Evolutionary conservation across 92 coral and sea anemone species (phyloP), one percentile per base, ranked within the genome.

Genomic region (Epizoanthus scotinus): DNA sequence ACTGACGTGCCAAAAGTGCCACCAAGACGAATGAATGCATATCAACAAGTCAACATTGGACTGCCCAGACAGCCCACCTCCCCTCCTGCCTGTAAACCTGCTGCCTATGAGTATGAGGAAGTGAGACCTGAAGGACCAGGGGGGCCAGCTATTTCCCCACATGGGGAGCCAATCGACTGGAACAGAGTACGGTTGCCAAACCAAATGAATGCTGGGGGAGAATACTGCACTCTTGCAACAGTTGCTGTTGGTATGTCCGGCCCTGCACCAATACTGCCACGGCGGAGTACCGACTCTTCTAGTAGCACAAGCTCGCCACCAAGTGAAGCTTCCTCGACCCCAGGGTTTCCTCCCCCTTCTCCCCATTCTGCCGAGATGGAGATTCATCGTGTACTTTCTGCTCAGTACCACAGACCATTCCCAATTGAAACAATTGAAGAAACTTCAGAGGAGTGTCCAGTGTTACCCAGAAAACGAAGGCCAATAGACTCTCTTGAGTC

Each of bases 321-420:
- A 10, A 65, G 91, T 24, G 94, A 92, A 38, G 61, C 75, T 10
- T 80, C 89, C 0, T 78, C 88, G 21, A 86, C 89, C 19, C 99
- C 99, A 17, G 92, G 91, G 5, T 79, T 95, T 21, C 91, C 98
- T 0, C 99, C 99, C 17, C 99, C 99, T 0, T 93, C 99, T 2
- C 96, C 99, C 0, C 83, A 74, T 28, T 78, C 89, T 17, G 93
- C 99, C 9, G 90, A 87, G 77, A 92, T 88, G 9, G 86, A 91
- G 3, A 90, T 93, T 8, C 88, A 89, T 57, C 94, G 87, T 24
- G 84, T 93, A 27, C 72, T 86, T 31, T 91, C 88, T 19, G 73
- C 69, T 17, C 77, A 65, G n/a, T 40, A 66, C 19, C 50, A 67
- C 8, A 49, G 14, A 66, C 20, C 47, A 28, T 66, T 67, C 7